Conservation (phyloP, 2,797 vertebrate genomes). For the Cercopithecus neglectus region DNA sequence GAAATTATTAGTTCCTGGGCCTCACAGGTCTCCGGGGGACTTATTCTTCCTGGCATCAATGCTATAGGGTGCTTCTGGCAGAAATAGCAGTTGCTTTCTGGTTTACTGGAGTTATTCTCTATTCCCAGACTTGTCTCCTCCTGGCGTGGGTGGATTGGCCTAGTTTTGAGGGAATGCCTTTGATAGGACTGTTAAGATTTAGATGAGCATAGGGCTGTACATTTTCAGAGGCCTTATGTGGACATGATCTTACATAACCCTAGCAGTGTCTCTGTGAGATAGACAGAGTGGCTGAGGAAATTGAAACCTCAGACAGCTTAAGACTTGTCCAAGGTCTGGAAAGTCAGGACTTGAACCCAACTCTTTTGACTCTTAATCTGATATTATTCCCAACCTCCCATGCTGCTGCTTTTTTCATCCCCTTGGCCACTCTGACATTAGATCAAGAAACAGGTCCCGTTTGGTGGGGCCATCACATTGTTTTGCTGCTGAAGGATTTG, state of each 20-base stretch:
- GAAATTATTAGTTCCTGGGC: background rate
- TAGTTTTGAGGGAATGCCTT: background rate
- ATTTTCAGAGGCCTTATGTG: background rate
- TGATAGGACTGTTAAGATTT: background rate
- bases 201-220: background rate
- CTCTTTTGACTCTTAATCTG: background rate
- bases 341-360: background rate
- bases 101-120: background rate
- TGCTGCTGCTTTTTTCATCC: background rate
- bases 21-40: background rate
- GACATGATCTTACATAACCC: background rate
- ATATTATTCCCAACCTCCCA: background rate
- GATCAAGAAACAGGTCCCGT: background rate
- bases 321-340: background rate
- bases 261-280: background rate
- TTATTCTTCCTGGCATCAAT: background rate
- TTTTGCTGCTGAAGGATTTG: conserved; percentile 5
- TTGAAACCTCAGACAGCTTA: background rate
- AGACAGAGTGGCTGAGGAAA: background rate
- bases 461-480: background rate
- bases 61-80: background rate
- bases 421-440: background rate
- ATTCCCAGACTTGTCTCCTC: background rate
- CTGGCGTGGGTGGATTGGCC: background rate
- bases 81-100: background rate